Evolutionary conservation across 1,140 invertebrate genomes (phyloP), one percentile per base, ranked within the genome.

Genomic region (Steinernema khuongi): DNA sequence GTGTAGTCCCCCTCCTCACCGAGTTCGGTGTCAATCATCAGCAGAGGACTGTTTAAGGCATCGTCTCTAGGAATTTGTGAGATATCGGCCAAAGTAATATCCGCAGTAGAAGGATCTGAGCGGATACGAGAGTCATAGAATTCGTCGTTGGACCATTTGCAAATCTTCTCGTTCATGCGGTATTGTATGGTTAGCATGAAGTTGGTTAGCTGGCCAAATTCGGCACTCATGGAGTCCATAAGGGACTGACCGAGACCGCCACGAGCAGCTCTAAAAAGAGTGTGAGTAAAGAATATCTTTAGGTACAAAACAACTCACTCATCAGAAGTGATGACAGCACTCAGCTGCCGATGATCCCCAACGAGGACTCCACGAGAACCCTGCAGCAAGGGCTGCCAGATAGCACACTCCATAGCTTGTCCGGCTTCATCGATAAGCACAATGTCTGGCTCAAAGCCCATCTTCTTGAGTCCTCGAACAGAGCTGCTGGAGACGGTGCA

Each of bases 11-110:
- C 29, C 14, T 33, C 14, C 1, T 1, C 14, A 1, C 14, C 28
- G n/a, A 43, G 18, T 17, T 18, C 36, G 4, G 74, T 75, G 29
- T 75, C 74, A 33, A 75, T 33, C 28, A 75, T 60, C 33, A 75
- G 30, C 31, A 75, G 31, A 14, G 74, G 74, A 32, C 7, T 70
- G 11, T 60, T 31, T 7, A 71, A 32, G 1, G 36, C 32, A 11
- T 33, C 19, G 36, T 30, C 33, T 0, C 11, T 18, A 0, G 14
- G 22, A 36, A 31, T 11, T 22, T 14, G 36, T 30, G 66, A 28
- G 30, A 60, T 70, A 71, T 32, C 31, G 31, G 26, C 11, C 66
- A 30, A 43, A 33, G 26, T 70, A 30, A 7, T 72, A 22, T 60
- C 29, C 32, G 67, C 28, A 71, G 32, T 22, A 11, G 29, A 31